Evolutionary conservation across 2,888 invertebrate species (phyloP), one percentile per base, ranked within the genome.

Genomic region (Drosophila kuntzei): DNA sequence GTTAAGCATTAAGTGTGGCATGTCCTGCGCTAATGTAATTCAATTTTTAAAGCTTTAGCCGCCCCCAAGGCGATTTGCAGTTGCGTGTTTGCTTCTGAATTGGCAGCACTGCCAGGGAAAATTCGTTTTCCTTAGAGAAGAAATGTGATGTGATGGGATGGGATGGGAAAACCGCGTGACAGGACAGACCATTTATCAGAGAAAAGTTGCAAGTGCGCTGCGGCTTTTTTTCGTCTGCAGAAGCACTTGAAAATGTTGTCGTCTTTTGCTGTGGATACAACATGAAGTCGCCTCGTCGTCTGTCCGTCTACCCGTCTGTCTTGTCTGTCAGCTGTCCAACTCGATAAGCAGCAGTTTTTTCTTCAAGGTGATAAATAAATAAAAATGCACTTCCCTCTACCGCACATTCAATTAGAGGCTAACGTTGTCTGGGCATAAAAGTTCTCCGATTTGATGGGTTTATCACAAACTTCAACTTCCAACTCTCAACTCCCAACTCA

Each of bases 101-200:
- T 47, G 47, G 47, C 47, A 47, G 18, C 32, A n/a, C 47, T 47
- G 12, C 12, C 12, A 7, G 18, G 18, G 1, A 14, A 50, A 29
- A 20, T 49, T 32, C 9, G 11, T 9, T n/a, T 8, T 18, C 3
- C 36, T 46, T 14, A 27, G 44, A 5, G 5, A 12, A 5, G 20
- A 25, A n/a, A n/a, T n/a, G n/a, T n/a, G n/a, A n/a, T n/a, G 11
- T 4, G 16, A 2, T 2, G 18, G 22, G 3, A 22, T 0, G 7
- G 27, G 12, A 8, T 25, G 44, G 14, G 50, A 18, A 22, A 47
- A 49, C 57, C 29, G 46, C 72, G 54, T 68, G 87, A 79, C 87
- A 79, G 84, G 55, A n/a, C 66, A 60, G 64, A 57, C 79, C 84
- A 90, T 90, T 89, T 90, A 89, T 90, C 90, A 89, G 80, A 55